phyloP scores from a whole-genome alignment of 2,797 vertebrate genomes.

The Ctenopoma multispine region DNA sequence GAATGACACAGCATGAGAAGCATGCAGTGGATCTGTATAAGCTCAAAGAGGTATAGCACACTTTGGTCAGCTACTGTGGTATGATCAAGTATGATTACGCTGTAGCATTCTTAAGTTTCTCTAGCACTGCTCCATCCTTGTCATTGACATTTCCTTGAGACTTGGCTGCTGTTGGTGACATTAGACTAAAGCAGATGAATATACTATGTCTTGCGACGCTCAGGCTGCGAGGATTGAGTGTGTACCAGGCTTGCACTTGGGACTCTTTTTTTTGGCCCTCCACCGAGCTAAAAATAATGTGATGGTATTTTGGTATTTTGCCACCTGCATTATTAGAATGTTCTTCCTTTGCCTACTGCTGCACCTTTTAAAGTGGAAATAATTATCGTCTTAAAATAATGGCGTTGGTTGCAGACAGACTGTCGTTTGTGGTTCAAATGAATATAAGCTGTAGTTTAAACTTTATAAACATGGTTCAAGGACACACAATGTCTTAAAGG shows the following conservation, averaged over 20 bases:
- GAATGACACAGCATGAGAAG: constrained; percentile 55
- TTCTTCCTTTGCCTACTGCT: constrained; percentile 52
- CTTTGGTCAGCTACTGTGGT: constrained; percentile 3
- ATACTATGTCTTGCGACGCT: constrained; percentile 73
- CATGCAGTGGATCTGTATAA: constrained; percentile 32
- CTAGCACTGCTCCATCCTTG: constrained; percentile 51
- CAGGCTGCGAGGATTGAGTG: constrained; percentile 62
- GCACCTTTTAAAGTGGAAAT: constrained; percentile 53
- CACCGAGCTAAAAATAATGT: constrained; percentile 78
- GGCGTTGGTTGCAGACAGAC: background rate
- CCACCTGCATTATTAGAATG: constrained; percentile 77
- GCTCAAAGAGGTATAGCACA: constrained; percentile 25
- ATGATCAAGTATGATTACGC: constrained; percentile 41
- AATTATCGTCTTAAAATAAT: background rate
- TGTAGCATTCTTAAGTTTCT: constrained; percentile 57
- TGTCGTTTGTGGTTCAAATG: background rate
- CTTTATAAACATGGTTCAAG: background rate
- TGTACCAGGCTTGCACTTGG: constrained; percentile 76
- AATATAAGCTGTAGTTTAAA: background rate
- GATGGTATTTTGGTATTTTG: constrained; percentile 81
- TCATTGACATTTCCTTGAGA: constrained; percentile 79
- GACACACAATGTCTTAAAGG: background rate
- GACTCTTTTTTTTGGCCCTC: constrained; percentile 74
- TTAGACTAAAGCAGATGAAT: constrained; percentile 61
- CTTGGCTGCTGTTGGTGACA: constrained; percentile 70